Evolutionary conservation across 1,140 invertebrate species (phyloP).

Genomic region (Thaumetopoea pityocampa): DNA sequence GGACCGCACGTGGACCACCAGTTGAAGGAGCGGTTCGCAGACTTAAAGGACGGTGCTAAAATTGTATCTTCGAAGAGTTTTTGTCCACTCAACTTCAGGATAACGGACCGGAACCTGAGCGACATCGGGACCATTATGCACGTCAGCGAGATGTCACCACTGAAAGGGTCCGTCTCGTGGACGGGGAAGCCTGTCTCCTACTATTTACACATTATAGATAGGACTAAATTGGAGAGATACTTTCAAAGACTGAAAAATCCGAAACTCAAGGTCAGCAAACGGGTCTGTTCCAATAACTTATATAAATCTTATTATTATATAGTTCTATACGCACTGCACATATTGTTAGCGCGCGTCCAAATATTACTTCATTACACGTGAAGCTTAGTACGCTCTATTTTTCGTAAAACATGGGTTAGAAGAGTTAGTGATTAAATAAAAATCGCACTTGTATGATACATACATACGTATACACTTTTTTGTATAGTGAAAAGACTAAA

Average conservation of each 20-base stretch:
- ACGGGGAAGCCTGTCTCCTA: slow-evolving; percentile 98
- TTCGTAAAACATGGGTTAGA: too few species aligned
- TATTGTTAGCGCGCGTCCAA: too few species aligned
- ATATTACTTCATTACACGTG: too few species aligned
- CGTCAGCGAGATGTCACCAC: slow-evolving; percentile 95
- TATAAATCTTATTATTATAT: slow-evolving; percentile 31
- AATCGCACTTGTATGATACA: too few species aligned
- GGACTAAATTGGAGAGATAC: slow-evolving; percentile 96
- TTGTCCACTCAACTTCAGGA: slow-evolving; percentile 97
- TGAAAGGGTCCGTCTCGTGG: slow-evolving; percentile 98
- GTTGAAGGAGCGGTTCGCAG: slow-evolving; percentile 96
- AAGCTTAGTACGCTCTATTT: too few species aligned
- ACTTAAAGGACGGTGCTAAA: slow-evolving; percentile 95
- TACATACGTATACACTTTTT: too few species aligned
- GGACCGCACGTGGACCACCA: slow-evolving; percentile 97
- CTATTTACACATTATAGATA: slow-evolving; percentile 97
- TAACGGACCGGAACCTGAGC: slow-evolving; percentile 89
- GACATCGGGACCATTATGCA: slow-evolving; percentile 99
- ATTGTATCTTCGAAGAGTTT: slow-evolving; percentile 99
- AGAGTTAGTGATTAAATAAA: too few species aligned
- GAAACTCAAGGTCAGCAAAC: slow-evolving; percentile 83
- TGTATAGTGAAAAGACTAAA: too few species aligned
- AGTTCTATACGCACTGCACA: too few species aligned
- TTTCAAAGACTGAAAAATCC: slow-evolving; percentile 94
- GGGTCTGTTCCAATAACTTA: slow-evolving; percentile 71